phyloP scores from a whole-genome alignment of 2,888 invertebrate genomes.

The Melanargia galathea region DNA sequence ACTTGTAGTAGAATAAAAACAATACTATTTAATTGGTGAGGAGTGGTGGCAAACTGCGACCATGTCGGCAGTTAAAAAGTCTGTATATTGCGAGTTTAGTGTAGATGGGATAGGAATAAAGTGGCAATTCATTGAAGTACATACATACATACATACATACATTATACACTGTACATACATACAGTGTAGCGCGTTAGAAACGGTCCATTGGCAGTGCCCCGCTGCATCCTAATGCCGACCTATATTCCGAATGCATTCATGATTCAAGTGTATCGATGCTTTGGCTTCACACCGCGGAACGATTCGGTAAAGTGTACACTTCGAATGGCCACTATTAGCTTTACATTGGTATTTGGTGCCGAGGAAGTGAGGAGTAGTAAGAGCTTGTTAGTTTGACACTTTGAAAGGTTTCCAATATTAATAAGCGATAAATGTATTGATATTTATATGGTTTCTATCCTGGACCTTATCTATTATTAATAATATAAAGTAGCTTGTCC shows the following conservation, averaged over 20 bases:
- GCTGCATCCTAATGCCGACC: conserved; percentile 36
- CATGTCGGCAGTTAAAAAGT: background rate
- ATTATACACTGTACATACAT: background rate
- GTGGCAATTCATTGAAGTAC: background rate
- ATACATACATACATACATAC: too few species aligned
- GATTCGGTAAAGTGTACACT: conserved; percentile 5
- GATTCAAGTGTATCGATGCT: conserved; percentile 18
- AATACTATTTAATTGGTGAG: too few species aligned
- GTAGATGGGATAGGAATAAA: background rate
- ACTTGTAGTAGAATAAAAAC: too few species aligned
- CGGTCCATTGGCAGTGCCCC: conserved; percentile 20
- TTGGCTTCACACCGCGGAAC: conserved; percentile 3
- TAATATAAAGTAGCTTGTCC: too few species aligned
- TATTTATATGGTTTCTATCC: too few species aligned
- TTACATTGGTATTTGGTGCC: background rate
- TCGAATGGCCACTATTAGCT: conserved; percentile 7
- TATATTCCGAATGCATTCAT: conserved; percentile 24
- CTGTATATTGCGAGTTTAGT: background rate
- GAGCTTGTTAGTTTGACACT: background rate
- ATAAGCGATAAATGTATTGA: too few species aligned
- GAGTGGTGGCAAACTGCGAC: too few species aligned
- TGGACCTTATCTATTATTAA: too few species aligned
- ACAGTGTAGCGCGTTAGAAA: conserved; percentile 21
- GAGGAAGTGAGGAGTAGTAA: too few species aligned
- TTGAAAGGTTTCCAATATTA: too few species aligned